A percentile compares a stretch with the other conserved stretches of the same genome.
These are phyloP conservation scores for Shargacucullia verbasci DNA, from an alignment of 2,888 invertebrate species.

Conservation along the genomic window DNA sequence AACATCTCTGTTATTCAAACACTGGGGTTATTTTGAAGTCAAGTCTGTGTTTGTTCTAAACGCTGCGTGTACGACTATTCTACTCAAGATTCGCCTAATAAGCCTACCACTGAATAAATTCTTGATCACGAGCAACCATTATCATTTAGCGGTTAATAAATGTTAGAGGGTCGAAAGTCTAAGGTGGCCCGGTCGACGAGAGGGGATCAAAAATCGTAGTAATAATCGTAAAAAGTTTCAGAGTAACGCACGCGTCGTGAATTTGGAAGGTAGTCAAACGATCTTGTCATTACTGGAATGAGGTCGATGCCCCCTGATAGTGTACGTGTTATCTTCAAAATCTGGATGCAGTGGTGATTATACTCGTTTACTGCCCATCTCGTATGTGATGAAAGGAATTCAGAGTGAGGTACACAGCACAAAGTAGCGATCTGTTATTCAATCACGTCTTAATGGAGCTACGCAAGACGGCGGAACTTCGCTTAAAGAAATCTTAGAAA, in stretches of 20 bases:
- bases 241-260: slow-evolving; percentile 81
- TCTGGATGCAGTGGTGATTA: slow-evolving; percentile 53
- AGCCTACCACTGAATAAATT: slow-evolving; percentile 71
- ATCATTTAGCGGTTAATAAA: slow-evolving; percentile 85
- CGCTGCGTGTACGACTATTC: slow-evolving; percentile 48
- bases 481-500: slow-evolving; percentile 29
- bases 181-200: slow-evolving; percentile 74
- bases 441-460: slow-evolving; percentile 53
- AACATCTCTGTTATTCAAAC: slow-evolving; percentile 54
- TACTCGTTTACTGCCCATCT: slow-evolving; percentile 43
- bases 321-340: slow-evolving; percentile 65
- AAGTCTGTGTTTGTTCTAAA: slow-evolving; percentile 50
- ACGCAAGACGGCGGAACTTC: slow-evolving; percentile 34
- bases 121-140: slow-evolving; percentile 77
- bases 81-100: slow-evolving; percentile 61
- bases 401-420: slow-evolving; percentile 37
- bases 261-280: slow-evolving; percentile 78
- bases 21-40: slow-evolving; percentile 55
- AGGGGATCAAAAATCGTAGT: slow-evolving; percentile 83
- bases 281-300: slow-evolving; percentile 73
- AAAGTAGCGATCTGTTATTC: slow-evolving; percentile 54
- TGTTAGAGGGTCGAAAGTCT: slow-evolving; percentile 73
- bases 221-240: slow-evolving; percentile 86
- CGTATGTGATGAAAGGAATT: slow-evolving; percentile 50
- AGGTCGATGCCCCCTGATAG: slow-evolving; percentile 62